These are phyloP conservation scores for Sitta carolinensis DNA, from an alignment of 2,797 vertebrate species.

Conservation along the genomic window DNA sequence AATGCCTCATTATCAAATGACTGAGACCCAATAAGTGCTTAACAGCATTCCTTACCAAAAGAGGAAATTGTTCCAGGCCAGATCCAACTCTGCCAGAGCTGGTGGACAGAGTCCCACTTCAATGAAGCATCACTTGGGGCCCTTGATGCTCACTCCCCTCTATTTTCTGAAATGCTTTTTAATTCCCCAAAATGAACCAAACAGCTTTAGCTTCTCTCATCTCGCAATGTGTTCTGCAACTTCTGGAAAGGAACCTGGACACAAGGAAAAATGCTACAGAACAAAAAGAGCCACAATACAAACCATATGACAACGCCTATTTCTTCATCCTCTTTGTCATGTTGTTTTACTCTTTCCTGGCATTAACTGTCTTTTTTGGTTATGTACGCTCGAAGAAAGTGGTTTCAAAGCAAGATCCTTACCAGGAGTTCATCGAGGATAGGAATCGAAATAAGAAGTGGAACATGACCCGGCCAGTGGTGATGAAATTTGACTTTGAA, in stretches of 20 bases:
- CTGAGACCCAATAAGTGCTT: conserved; percentile 34
- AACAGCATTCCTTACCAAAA: conserved; percentile 71
- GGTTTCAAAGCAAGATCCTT: conserved; percentile 84
- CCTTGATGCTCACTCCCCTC: background rate
- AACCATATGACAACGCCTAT: conserved; percentile 88
- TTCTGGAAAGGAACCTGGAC: conserved; percentile 77
- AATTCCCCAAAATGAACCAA: conserved; percentile 59
- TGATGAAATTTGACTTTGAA: conserved; percentile 87
- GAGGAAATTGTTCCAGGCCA: conserved; percentile 44
- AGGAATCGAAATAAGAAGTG: conserved; percentile 75
- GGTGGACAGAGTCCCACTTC: background rate
- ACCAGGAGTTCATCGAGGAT: conserved; percentile 80
- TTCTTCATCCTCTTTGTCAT: conserved; percentile 91
- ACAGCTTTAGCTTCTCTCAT: conserved; percentile 69
- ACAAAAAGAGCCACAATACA: conserved; percentile 76
- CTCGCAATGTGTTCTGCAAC: conserved; percentile 70
- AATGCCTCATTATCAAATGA: conserved; percentile 60
- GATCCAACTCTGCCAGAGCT: conserved; percentile 1
- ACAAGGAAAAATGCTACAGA: conserved; percentile 64
- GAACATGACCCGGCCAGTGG: conserved; percentile 73
- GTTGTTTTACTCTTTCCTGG: conserved; percentile 89
- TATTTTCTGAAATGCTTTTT: conserved; percentile 7
- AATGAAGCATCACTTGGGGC: background rate
- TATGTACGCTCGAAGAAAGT: conserved; percentile 78
- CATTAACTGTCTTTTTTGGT: conserved; percentile 87